These are phyloP conservation scores for Eurytemora carolleeae DNA, from an alignment of 1,140 invertebrate species.

Conservation along the genomic window DNA sequence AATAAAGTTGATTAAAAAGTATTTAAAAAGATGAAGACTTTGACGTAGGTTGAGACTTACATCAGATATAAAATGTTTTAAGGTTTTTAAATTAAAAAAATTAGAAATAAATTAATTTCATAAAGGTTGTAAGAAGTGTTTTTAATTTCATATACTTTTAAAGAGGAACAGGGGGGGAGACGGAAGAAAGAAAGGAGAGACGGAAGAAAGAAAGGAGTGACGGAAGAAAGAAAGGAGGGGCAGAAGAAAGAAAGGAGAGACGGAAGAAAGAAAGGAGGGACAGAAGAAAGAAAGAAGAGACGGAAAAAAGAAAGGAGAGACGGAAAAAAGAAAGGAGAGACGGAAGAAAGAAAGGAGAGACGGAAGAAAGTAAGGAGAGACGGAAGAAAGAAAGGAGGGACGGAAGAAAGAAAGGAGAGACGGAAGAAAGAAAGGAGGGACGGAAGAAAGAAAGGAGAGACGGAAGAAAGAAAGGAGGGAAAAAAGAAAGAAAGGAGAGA, in stretches of 20 bases:
- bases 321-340: background rate
- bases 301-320: background rate
- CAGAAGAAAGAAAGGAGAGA: no score
- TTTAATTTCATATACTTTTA: no score
- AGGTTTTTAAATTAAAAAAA: no score
- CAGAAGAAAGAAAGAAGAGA: background rate
- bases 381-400: background rate
- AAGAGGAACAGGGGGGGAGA: background rate
- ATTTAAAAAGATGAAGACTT: no score
- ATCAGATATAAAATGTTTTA: no score
- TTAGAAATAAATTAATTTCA: no score
- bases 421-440: background rate
- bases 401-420: background rate
- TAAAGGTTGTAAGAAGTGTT: no score
- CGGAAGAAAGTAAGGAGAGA: background rate
- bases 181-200: background rate
- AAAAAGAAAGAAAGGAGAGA: background rate
- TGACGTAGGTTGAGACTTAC: no score
- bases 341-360: background rate
- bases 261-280: background rate
- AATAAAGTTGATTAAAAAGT: no score
- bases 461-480: background rate
- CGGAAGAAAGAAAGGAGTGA: background rate
- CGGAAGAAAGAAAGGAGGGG: background rate
- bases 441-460: background rate